Evolutionary conservation across 2,888 invertebrate genomes (phyloP).

Genomic region (Eulithis testata): DNA sequence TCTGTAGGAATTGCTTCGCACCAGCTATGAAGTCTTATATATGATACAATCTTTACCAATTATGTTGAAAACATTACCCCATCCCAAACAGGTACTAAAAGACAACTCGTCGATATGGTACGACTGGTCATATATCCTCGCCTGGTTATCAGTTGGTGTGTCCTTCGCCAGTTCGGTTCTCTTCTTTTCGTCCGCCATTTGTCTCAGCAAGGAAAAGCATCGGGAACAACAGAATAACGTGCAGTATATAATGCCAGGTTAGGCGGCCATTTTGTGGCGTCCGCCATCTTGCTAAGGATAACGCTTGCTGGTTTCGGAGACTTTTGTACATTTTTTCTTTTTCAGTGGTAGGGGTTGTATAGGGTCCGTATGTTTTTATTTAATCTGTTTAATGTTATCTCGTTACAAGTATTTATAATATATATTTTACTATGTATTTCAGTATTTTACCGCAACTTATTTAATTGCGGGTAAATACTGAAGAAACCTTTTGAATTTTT

Average conservation of each 20-base stretch:
- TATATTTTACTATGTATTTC: background rate
- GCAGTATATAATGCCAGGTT: constrained; percentile 96
- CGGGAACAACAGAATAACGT: constrained; percentile 90
- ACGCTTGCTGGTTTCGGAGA: constrained; percentile 75
- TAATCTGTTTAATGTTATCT: constrained; percentile 10
- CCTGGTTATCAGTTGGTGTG: constrained; percentile 92
- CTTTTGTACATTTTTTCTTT: constrained; percentile 44
- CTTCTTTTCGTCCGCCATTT: constrained; percentile 92
- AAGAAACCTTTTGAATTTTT: too few species aligned
- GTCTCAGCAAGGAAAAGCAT: constrained; percentile 90
- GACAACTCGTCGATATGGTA: constrained; percentile 89
- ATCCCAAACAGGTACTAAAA: constrained; percentile 86
- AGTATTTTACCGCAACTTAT: background rate
- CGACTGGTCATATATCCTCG: constrained; percentile 94
- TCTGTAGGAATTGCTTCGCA: too few species aligned
- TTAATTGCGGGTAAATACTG: too few species aligned
- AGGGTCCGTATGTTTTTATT: constrained; percentile 1
- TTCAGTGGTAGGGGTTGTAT: constrained; percentile 44
- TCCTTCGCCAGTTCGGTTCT: constrained; percentile 90
- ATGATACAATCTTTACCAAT: background rate
- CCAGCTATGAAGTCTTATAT: too few species aligned
- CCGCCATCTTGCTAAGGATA: constrained; percentile 54
- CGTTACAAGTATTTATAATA: constrained; percentile 4
- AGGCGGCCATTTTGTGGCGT: constrained; percentile 70
- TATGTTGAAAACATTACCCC: constrained; percentile 29